Evolutionary conservation across 2,797 vertebrate species (phyloP).

Genomic region (Molossus alvarezi): DNA sequence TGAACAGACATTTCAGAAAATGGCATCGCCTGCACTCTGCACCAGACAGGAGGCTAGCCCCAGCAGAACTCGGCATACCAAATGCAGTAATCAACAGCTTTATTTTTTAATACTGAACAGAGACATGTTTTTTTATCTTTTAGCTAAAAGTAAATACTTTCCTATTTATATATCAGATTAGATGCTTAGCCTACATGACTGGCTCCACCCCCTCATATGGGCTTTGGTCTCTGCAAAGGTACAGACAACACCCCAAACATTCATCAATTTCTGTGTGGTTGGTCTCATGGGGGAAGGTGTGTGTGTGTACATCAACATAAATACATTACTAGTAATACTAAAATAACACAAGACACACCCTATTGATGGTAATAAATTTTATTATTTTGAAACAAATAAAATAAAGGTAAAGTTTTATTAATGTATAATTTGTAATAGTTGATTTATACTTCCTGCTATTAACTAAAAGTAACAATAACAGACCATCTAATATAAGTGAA

Average conservation of each 20-base stretch:
- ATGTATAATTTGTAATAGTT: not conserved
- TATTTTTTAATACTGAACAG: not conserved
- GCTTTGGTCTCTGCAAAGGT: not conserved
- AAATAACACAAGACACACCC: constrained; percentile 66
- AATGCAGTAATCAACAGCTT: not conserved
- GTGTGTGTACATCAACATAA: not conserved
- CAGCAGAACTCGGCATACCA: not conserved
- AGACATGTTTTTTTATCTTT: constrained; percentile 2
- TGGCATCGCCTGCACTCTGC: not conserved
- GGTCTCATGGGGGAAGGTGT: not conserved
- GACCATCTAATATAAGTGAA: constrained; percentile 49
- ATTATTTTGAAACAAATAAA: constrained; percentile 71
- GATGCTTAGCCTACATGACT: not conserved
- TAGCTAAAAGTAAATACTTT: constrained; percentile 6
- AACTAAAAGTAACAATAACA: constrained; percentile 44
- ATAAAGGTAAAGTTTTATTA: constrained; percentile 12
- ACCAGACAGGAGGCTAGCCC: not conserved
- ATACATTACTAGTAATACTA: not conserved
- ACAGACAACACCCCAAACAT: not conserved
- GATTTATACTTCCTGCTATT: constrained; percentile 8
- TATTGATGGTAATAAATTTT: constrained; percentile 68
- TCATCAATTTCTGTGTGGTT: not conserved
- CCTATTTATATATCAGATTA: not conserved
- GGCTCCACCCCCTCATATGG: not conserved
- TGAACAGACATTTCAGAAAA: not conserved